These are phyloP conservation scores for Agriopis marginaria DNA, from an alignment of 2,888 invertebrate species.

Conservation along the genomic window DNA sequence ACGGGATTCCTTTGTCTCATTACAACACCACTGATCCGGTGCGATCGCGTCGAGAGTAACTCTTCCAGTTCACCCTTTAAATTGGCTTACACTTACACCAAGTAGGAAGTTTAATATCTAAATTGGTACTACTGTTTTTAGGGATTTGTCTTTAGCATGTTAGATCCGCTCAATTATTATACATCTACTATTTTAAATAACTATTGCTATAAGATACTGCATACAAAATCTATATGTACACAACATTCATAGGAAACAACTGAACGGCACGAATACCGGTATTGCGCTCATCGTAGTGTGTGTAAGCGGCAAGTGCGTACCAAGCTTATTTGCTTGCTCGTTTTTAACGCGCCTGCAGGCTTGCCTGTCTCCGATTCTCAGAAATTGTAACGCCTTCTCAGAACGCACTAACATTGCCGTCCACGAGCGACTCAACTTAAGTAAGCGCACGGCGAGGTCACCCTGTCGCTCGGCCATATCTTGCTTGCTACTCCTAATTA, in stretches of 20 bases:
- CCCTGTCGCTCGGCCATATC: constrained; percentile 49
- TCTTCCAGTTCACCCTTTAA: constrained; percentile 29
- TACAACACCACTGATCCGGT: constrained; percentile 64
- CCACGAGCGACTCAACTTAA: constrained; percentile 61
- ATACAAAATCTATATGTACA: constrained; percentile 36
- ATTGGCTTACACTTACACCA: not conserved
- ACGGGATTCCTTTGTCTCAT: constrained; percentile 86
- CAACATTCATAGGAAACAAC: constrained; percentile 33
- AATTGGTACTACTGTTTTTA: not conserved
- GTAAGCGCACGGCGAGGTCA: constrained; percentile 82
- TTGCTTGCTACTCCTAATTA: constrained; percentile 7
- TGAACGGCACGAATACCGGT: constrained; percentile 41
- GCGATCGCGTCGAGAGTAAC: constrained; percentile 15
- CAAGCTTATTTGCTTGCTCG: constrained; percentile 77
- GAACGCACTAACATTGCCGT: constrained; percentile 80
- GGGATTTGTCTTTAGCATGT: not conserved
- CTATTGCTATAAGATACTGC: constrained; percentile 12
- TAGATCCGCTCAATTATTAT: not conserved
- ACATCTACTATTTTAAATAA: not conserved
- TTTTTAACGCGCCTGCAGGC: constrained; percentile 74
- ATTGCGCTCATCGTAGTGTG: constrained; percentile 45
- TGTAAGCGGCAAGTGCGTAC: constrained; percentile 70
- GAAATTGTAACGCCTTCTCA: constrained; percentile 86
- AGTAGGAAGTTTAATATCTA: not conserved
- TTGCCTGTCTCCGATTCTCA: constrained; percentile 83